A percentile compares a stretch with the other conserved stretches of the same genome.
phyloP scores from a whole-genome alignment of 2,797 vertebrate genomes.

The Pelodytes ibericus region DNA sequence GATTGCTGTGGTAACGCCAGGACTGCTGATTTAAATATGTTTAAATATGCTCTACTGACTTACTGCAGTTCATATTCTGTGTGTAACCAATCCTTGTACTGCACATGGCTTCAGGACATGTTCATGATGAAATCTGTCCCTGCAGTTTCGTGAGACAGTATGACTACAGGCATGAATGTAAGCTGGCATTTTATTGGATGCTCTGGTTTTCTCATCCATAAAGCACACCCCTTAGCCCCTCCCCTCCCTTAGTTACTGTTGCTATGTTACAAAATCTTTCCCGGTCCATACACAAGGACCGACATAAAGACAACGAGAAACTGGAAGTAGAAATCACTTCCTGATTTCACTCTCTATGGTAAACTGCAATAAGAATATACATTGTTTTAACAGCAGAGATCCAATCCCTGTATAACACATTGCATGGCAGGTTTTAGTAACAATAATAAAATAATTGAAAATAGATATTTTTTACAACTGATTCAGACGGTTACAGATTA shows the following conservation, averaged over 20 bases:
- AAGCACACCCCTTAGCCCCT: background rate
- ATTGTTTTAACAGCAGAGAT: too few relatives aligned
- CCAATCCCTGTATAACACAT: too few relatives aligned
- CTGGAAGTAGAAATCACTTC: too few relatives aligned
- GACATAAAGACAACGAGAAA: background rate
- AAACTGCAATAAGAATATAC: too few relatives aligned
- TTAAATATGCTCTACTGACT: too few relatives aligned
- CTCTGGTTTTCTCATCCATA: background rate
- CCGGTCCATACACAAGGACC: background rate
- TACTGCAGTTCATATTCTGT: background rate
- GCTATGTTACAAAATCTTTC: background rate
- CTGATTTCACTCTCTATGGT: too few relatives aligned
- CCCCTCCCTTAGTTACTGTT: conserved; percentile 23
- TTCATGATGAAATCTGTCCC: conserved; percentile 22
- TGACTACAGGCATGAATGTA: background rate
- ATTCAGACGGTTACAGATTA: too few relatives aligned
- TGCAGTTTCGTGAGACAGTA: conserved; percentile 5
- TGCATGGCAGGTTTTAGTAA: too few relatives aligned
- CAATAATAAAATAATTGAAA: too few relatives aligned
- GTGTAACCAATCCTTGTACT: background rate
- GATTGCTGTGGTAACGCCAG: too few relatives aligned
- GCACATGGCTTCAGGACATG: background rate
- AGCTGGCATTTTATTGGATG: conserved; percentile 14
- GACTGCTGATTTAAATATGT: too few relatives aligned
- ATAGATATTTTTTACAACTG: too few relatives aligned